These are phyloP conservation scores for Pseudochirops corinnae DNA, from an alignment of 2,797 vertebrate genomes.

Conservation along the genomic window DNA sequence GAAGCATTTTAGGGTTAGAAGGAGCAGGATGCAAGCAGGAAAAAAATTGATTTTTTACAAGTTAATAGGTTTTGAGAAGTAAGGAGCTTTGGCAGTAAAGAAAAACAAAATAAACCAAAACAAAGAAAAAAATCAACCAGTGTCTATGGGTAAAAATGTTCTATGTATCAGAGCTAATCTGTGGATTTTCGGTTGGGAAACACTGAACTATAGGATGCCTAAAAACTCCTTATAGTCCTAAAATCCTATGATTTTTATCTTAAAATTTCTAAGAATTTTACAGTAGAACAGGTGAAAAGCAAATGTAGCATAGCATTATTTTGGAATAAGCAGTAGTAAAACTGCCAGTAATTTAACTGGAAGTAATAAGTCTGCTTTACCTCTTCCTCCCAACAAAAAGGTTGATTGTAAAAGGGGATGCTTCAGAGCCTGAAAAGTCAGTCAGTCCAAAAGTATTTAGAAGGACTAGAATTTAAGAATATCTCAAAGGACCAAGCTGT, in stretches of 20 bases:
- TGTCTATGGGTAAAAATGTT: not conserved
- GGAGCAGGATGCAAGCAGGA: not conserved
- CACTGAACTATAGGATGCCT: not conserved
- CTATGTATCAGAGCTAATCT: not conserved
- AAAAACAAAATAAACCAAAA: not conserved
- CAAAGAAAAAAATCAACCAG: not conserved
- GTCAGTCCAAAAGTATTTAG: not conserved
- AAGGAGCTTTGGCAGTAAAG: not conserved
- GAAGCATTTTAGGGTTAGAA: not conserved
- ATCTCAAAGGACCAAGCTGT: not conserved
- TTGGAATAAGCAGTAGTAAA: not conserved
- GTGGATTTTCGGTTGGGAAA: not conserved
- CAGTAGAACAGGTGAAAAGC: not conserved
- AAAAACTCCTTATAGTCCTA: not conserved
- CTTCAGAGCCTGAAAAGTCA: not conserved
- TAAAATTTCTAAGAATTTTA: not conserved
- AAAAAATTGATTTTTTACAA: not conserved
- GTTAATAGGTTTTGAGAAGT: not conserved
- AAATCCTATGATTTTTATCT: not conserved
- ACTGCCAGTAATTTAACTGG: not conserved
- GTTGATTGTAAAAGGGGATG: not conserved
- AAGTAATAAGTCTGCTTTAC: not conserved
- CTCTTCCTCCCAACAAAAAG: not conserved
- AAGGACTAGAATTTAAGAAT: not conserved
- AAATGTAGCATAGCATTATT: not conserved